Percentiles rank a stretch among this genome's conserved stretches.
phyloP scores from a whole-genome alignment of 2,888 invertebrate genomes.

The Melanostoma mellinum region DNA sequence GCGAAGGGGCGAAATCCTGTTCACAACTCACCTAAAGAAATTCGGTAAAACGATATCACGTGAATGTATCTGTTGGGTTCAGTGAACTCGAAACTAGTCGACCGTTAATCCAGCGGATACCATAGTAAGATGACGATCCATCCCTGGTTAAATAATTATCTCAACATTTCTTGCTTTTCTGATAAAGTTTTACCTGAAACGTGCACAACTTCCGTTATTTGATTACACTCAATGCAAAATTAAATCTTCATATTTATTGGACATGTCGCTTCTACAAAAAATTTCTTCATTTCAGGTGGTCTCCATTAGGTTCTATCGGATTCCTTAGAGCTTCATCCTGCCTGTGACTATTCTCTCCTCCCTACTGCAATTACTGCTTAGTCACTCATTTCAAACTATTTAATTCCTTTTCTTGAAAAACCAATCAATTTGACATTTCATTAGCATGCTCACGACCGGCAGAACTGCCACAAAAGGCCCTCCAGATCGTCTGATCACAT shows the following conservation, averaged over 20 bases:
- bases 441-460: conserved; percentile 42
- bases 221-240: conserved; percentile 11
- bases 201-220: neutral
- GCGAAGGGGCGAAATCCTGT: too few relatives aligned
- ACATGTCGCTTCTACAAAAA: neutral
- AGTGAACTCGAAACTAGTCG: too few relatives aligned
- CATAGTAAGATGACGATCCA: too few relatives aligned
- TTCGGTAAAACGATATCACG: too few relatives aligned
- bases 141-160: too few relatives aligned
- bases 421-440: conserved; percentile 63
- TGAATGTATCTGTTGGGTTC: too few relatives aligned
- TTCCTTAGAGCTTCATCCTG: neutral
- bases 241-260: conserved; percentile 23
- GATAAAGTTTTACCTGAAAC: neutral
- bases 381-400: conserved; percentile 49
- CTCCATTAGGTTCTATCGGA: conserved; percentile 21
- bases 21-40: too few relatives aligned
- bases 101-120: too few relatives aligned
- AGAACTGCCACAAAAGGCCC: conserved; percentile 17
- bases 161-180: neutral
- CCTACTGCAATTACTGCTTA: conserved; percentile 11
- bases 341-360: neutral
- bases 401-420: conserved; percentile 43
- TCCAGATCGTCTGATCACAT: conserved; percentile 27
- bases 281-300: conserved; percentile 24